Base-by-base conservation (phyloP, 2,888 invertebrate species). In the Urechis unicinctus region DNA sequence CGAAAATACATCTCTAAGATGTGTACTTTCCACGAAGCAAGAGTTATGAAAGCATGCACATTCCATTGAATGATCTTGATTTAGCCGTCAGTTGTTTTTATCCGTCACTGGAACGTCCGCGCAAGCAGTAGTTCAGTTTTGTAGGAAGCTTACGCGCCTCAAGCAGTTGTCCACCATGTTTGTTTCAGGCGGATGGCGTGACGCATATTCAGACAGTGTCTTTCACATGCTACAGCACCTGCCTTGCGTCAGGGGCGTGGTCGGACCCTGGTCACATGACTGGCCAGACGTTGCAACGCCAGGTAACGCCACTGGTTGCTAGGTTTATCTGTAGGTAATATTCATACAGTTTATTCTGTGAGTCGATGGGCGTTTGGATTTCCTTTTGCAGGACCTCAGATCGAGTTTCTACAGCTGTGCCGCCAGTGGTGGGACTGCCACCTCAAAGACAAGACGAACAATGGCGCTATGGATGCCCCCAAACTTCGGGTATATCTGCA, bases 201-300 rank as follows among this genome's bases (percentile, higher is more conserved):
- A 63, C 48, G 55, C 48, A 26, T 63, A 63, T 46, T 52, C 52
- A 9, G 51, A 56, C 43, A 28, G 57, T 2, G 56, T 60, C 17
- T 52, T 58, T 29, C 41, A 62, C 6, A 56, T 64, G 53, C 47
- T 53, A 3, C 50, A 47, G 17, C 46, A 47, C 36, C 25, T 63
- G 26, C 52, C 50, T 9, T 45, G 44, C 31, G 3, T 26, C 13
- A 41, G 36, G 22, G 59, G 46, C 5, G 45, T 62, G 17, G 31
- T 62, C 42, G 62, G 62, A n/a, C 62, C 62, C 13, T 62, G 62
- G 62, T 22, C 36, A 17, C 62, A 62, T 46, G 52, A 61, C 24
- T 62, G 60, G 56, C 62, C 62, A 6, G 52, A 59, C 41, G 31
- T 30, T 28, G 31, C 50, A 24, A 21, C 22, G 2, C 59, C 59